phyloP scores from a whole-genome alignment of 2,888 invertebrate genomes.

The Crossocerus cetratus region DNA sequence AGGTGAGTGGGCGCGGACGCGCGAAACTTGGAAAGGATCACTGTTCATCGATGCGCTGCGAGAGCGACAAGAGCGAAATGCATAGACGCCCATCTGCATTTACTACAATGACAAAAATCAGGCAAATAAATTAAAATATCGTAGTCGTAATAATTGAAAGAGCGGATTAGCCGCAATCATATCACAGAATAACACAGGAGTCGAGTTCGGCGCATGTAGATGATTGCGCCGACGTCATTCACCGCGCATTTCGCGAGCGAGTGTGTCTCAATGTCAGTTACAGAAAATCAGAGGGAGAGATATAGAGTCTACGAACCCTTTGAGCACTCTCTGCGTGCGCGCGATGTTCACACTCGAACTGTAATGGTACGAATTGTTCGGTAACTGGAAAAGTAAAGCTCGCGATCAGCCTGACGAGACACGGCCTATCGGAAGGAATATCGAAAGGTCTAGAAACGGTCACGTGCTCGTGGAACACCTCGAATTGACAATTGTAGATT shows the following conservation, averaged over 20 bases:
- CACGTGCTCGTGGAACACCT: background rate
- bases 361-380: background rate
- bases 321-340: too few relatives aligned
- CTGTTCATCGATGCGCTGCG: too few relatives aligned
- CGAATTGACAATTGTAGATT: background rate
- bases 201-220: constrained; percentile 14
- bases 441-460: background rate
- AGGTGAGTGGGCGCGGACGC: too few relatives aligned
- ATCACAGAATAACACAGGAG: constrained; percentile 65
- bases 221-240: background rate
- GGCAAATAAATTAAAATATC: constrained; percentile 59
- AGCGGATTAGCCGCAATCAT: constrained; percentile 53
- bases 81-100: constrained; percentile 52
- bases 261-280: too few relatives aligned
- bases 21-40: too few relatives aligned
- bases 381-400: background rate
- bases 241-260: background rate
- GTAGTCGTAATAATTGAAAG: constrained; percentile 54
- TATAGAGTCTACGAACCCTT: too few relatives aligned
- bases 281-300: too few relatives aligned
- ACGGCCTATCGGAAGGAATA: background rate
- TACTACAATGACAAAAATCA: constrained; percentile 57
- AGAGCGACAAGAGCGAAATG: too few relatives aligned
- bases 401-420: background rate
- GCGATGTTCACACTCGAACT: background rate